phyloP scores from a whole-genome alignment of 64 coral and sea anemone genomes.

The Pocillopora damicornis region DNA sequence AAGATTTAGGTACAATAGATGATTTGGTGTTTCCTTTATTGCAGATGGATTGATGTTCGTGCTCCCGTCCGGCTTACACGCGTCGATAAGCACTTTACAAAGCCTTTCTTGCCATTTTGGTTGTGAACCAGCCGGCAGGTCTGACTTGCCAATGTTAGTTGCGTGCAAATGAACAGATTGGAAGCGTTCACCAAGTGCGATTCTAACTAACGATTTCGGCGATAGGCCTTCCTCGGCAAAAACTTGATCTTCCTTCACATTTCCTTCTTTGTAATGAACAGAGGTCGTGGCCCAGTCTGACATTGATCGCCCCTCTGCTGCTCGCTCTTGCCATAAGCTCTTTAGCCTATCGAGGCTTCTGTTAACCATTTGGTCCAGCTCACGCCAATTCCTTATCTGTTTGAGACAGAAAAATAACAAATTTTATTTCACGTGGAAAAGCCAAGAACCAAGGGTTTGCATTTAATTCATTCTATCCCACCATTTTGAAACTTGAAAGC shows the following conservation, averaged over 20 bases:
- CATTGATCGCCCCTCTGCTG: background rate
- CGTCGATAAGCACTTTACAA: conserved; percentile 16
- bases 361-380: conserved; percentile 11
- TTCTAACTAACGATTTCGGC: background rate
- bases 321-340: conserved; percentile 1
- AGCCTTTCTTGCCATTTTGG: conserved; percentile 13
- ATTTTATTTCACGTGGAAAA: too few species aligned
- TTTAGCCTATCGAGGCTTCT: background rate
- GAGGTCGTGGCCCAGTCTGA: background rate
- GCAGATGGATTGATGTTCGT: background rate
- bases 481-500: background rate
- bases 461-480: background rate
- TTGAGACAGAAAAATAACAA: background rate
- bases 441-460: too few species aligned
- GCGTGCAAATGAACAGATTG: background rate
- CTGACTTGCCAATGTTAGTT: background rate
- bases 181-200: conserved; percentile 30
- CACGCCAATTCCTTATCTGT: conserved; percentile 5
- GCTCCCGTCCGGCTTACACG: background rate
- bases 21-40: conserved; percentile 18
- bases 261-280: background rate
- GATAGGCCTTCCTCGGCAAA: background rate
- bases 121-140: background rate
- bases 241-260: background rate
- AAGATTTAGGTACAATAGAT: conserved; percentile 35